These are phyloP conservation scores for Agrypnus murinus DNA, from an alignment of 2,888 invertebrate genomes.

Conservation along the genomic window DNA sequence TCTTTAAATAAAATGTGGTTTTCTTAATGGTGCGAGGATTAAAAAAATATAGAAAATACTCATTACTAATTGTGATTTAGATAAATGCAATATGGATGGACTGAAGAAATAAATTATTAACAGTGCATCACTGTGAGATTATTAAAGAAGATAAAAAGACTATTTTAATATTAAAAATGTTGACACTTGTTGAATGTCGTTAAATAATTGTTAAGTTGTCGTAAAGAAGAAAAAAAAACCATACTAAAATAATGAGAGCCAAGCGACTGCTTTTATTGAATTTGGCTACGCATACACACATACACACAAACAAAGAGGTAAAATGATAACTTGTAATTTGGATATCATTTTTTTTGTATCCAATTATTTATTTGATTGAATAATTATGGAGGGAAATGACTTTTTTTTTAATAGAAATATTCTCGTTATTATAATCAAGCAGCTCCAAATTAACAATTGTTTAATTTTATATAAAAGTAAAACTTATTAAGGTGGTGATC, in stretches of 20 bases:
- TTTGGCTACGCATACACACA: too few relatives aligned
- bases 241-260: constrained; percentile 19
- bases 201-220: constrained; percentile 51
- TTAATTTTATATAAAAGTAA: too few relatives aligned
- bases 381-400: constrained; percentile 21
- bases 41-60: constrained; percentile 33
- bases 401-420: background rate
- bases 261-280: constrained; percentile 45
- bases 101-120: constrained; percentile 36
- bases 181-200: constrained; percentile 52
- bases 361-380: background rate
- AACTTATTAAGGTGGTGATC: too few relatives aligned
- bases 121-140: constrained; percentile 51
- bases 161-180: constrained; percentile 53
- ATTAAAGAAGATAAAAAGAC: constrained; percentile 15
- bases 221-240: constrained; percentile 5
- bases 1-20: constrained; percentile 30
- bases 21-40: constrained; percentile 29
- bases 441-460: too few relatives aligned
- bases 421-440: too few relatives aligned
- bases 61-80: constrained; percentile 51
- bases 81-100: constrained; percentile 50
- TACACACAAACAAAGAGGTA: constrained; percentile 16
- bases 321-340: constrained; percentile 10
- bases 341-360: constrained; percentile 19